These are phyloP conservation scores for Acanthis flammea DNA, from an alignment of 2,797 vertebrate species.

Conservation along the genomic window DNA sequence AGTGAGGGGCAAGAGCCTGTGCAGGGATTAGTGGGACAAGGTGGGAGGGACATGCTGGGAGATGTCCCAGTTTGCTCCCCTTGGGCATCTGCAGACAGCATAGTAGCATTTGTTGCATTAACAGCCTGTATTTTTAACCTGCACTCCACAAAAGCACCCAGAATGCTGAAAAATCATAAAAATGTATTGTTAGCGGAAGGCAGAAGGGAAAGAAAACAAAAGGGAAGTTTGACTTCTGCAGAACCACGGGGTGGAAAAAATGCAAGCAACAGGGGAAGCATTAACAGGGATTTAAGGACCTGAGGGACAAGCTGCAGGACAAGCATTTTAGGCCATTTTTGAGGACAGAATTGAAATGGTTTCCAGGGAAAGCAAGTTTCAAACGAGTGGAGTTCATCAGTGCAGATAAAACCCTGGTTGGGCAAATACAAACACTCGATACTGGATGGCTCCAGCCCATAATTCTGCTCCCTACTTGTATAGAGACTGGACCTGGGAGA, in stretches of 20 bases:
- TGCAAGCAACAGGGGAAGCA: background rate
- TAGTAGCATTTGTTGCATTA: background rate
- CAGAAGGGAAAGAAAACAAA: background rate
- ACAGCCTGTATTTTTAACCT: background rate
- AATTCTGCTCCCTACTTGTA: background rate
- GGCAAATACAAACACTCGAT: background rate
- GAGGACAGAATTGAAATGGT: background rate
- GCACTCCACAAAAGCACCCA: background rate
- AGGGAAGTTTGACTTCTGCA: background rate
- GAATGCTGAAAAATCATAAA: background rate
- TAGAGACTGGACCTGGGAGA: accelerated
- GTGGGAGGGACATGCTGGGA: background rate
- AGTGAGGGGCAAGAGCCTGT: background rate
- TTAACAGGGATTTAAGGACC: background rate
- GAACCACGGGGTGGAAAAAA: accelerated
- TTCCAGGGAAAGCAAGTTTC: background rate
- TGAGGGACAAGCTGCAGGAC: background rate
- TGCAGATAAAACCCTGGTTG: background rate
- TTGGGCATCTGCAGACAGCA: background rate
- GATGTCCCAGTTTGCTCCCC: background rate
- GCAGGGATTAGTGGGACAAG: background rate
- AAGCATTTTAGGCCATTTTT: background rate
- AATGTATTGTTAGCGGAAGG: accelerated
- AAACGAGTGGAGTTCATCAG: background rate
- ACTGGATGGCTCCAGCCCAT: background rate